phyloP scores from a whole-genome alignment of 64 coral and sea anemone species.

The Pocillopora damicornis region DNA sequence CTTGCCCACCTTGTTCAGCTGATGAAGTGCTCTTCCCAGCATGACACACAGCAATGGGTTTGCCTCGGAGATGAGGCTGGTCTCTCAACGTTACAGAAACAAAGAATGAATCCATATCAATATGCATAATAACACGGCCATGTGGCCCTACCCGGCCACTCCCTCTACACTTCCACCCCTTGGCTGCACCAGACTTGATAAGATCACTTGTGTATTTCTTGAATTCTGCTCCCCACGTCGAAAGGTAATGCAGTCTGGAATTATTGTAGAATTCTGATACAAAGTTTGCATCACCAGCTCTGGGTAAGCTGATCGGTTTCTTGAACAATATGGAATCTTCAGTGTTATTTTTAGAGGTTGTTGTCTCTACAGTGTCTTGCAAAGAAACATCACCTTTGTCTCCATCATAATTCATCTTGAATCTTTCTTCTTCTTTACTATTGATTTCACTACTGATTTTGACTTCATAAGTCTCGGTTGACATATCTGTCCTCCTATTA shows the following conservation, averaged over 20 bases:
- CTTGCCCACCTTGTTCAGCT: constrained; percentile 43
- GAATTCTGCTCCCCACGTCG: constrained; percentile 90
- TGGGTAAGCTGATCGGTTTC: constrained; percentile 26
- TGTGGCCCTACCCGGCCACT: constrained; percentile 3
- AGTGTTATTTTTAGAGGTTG: background rate
- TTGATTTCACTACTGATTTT: no score
- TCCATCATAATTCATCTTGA: background rate
- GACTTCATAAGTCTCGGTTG: background rate
- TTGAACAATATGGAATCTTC: background rate
- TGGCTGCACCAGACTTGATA: constrained; percentile 47
- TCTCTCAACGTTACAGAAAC: constrained; percentile 81
- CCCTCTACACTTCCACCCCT: constrained; percentile 4
- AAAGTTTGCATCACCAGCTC: constrained; percentile 92
- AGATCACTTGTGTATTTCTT: constrained; percentile 88
- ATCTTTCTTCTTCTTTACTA: no score
- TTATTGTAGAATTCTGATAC: constrained; percentile 84
- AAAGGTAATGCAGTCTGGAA: constrained; percentile 91
- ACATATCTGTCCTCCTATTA: background rate
- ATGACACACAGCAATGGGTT: constrained; percentile 96
- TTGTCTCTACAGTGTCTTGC: background rate
- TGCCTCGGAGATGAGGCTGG: constrained; percentile 72
- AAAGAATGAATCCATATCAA: constrained; percentile 99
- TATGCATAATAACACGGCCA: constrained; percentile 88
- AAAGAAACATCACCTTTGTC: background rate
- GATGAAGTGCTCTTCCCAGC: constrained; percentile 59